These are phyloP conservation scores for Galeruca laticollis DNA, from an alignment of 2,888 invertebrate genomes.

Conservation along the genomic window DNA sequence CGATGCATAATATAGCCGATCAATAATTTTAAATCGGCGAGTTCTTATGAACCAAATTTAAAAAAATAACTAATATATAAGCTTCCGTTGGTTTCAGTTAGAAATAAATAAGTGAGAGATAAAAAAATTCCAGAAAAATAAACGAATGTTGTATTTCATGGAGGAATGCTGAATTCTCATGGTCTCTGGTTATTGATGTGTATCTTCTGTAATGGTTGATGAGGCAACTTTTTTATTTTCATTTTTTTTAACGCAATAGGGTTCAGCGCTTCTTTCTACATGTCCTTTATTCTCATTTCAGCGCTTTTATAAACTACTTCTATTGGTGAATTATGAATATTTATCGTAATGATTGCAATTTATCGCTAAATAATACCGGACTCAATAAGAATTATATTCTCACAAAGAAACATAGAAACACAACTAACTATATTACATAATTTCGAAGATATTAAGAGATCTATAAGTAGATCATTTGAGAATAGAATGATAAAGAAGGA, in stretches of 20 bases:
- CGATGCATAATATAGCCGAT: background rate
- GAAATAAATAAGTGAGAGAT: background rate
- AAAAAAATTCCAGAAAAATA: background rate
- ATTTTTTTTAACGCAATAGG: background rate
- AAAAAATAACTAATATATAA: background rate
- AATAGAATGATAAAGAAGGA: no score
- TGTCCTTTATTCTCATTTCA: conserved; percentile 10
- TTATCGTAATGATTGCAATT: no score
- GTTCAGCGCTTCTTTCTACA: conserved; percentile 16
- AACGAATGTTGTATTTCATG: conserved; percentile 10
- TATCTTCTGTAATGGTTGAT: conserved; percentile 30
- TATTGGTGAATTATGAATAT: background rate
- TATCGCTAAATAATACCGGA: background rate
- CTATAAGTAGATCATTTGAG: no score
- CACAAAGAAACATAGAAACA: no score
- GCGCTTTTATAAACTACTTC: background rate
- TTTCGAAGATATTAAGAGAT: no score
- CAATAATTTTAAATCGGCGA: background rate
- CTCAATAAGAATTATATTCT: background rate
- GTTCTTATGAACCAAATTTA: no score
- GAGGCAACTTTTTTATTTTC: conserved; percentile 21
- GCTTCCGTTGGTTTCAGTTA: background rate
- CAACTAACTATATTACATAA: no score
- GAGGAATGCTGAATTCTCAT: conserved; percentile 24
- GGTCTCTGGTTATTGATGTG: conserved; percentile 30